Conservation (phyloP, 1,140 invertebrate species). For the Plectus sambesii region DNA sequence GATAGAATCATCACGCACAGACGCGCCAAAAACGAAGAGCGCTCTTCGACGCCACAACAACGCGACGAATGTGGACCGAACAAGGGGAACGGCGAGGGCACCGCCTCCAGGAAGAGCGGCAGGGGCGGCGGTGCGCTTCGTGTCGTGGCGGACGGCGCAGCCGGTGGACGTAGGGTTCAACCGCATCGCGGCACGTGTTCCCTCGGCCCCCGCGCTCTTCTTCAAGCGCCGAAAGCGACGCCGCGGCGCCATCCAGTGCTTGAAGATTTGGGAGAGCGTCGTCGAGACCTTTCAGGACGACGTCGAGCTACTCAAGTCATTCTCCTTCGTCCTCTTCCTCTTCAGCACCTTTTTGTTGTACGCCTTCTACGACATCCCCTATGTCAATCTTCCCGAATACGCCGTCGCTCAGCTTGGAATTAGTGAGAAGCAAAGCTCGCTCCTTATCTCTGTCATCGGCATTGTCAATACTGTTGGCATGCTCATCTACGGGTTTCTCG, state of each 20-base stretch:
- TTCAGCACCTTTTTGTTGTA: slow-evolving; percentile 16
- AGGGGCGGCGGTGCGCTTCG: too few species aligned
- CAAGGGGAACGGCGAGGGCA: too few species aligned
- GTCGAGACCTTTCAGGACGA: slow-evolving; percentile 7
- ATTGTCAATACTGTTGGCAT: slow-evolving; percentile 45
- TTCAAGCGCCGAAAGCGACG: slow-evolving; percentile 1
- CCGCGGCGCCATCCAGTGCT: slow-evolving; percentile 1
- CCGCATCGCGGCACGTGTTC: too few species aligned
- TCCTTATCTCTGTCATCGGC: slow-evolving; percentile 12
- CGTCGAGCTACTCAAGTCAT: slow-evolving; percentile 4
- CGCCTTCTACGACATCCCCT: slow-evolving; percentile 19
- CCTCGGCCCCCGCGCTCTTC: slow-evolving; percentile 2
- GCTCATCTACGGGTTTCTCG: slow-evolving; percentile 49
- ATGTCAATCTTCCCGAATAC: slow-evolving; percentile 50
- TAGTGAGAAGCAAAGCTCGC: slow-evolving; percentile 3
- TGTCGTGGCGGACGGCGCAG: too few species aligned
- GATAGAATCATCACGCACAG: too few species aligned
- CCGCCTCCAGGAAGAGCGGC: too few species aligned
- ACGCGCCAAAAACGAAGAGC: too few species aligned
- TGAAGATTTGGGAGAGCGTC: slow-evolving; percentile 5
- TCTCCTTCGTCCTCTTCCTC: slow-evolving; percentile 11
- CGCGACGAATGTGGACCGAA: too few species aligned
- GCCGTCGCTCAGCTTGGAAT: slow-evolving; percentile 10
- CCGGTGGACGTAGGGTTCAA: too few species aligned
- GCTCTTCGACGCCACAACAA: too few species aligned